Evolutionary conservation across 1,140 invertebrate genomes (phyloP).

Genomic region (Heterodera schachtii): DNA sequence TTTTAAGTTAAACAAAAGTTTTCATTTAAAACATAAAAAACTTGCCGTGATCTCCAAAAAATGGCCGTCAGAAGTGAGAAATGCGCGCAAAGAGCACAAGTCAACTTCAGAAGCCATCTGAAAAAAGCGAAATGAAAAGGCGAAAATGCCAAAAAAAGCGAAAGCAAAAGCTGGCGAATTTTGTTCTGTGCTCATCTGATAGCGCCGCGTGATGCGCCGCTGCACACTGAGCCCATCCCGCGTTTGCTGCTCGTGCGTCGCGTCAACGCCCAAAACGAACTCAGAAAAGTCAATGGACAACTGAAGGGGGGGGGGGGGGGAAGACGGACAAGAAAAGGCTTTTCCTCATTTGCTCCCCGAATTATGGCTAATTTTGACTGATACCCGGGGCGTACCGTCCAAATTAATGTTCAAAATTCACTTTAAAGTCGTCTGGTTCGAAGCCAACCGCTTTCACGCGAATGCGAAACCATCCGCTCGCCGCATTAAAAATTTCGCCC

Average conservation of each 20-base stretch:
- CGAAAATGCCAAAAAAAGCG: too few species aligned
- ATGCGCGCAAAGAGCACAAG: slow-evolving; percentile 9
- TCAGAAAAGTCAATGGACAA: slow-evolving; percentile 10
- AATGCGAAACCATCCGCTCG: slow-evolving; percentile 12
- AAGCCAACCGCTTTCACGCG: slow-evolving; percentile 17
- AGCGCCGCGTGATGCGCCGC: slow-evolving; percentile 21
- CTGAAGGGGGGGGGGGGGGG: not conserved
- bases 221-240: slow-evolving; percentile 5
- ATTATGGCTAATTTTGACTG: too few species aligned
- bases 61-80: slow-evolving; percentile 6
- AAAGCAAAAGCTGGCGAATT: not conserved
- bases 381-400: too few species aligned
- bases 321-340: too few species aligned
- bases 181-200: not conserved
- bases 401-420: not conserved
- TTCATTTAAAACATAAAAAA: too few species aligned
- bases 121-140: too few species aligned
- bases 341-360: too few species aligned
- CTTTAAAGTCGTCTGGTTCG: slow-evolving; percentile 11
- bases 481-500: slow-evolving; percentile 6
- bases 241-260: slow-evolving; percentile 12
- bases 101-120: slow-evolving; percentile 14
- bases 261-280: slow-evolving; percentile 18
- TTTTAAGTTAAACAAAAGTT: not conserved
- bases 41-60: slow-evolving; percentile 15